Base-by-base conservation (phyloP, 2,888 invertebrate species). In the Chalcis sispes region DNA sequence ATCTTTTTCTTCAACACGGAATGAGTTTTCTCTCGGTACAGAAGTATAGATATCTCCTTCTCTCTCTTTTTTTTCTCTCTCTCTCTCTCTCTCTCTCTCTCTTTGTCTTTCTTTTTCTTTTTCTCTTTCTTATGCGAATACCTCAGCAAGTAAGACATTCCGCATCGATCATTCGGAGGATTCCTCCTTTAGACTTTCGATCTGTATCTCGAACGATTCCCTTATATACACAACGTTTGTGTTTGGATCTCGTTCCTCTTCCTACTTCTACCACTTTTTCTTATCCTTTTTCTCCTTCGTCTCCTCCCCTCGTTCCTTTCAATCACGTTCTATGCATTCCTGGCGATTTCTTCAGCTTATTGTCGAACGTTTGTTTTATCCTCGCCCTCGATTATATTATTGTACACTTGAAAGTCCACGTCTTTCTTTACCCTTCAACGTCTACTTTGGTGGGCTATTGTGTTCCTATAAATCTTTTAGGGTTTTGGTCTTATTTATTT, bases 81-180 rank as follows among this genome's bases (percentile, higher is more conserved):
- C 23, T 61, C n/a, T 27, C 36, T 27, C 48, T 46, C 32, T 20
- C 36, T 29, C 56, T 42, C 36, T 40, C 58, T 36, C n/a, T 27
- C 20, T n/a, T 18, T 66, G 59, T 25, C 56, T 15, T 48, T 42
- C 40, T 5, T 13, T 15, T 18, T 25, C 8, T 18, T 10, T n/a
- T 2, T 42, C 46, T 20, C 42, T 40, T n/a, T 61, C 29, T 18
- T 27, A 52, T 75, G 66, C 77, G 40, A 70, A 72, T 79, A 59
- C 67, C 76, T 77, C 71, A n/a, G 61, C 69, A n/a, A n/a, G n/a
- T n/a, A 56, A 71, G 74, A 80, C 81, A 82, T 82, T 80, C 79
- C 81, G 75, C 80, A 80, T 81, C 81, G 80, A 83, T 82, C 81
- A 83, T 79, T 79, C 79, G 78, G 79, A 42, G 77, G 77, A 80